Evolutionary conservation across 1,140 invertebrate genomes (phyloP).

Genomic region (Sogatella furcifera): DNA sequence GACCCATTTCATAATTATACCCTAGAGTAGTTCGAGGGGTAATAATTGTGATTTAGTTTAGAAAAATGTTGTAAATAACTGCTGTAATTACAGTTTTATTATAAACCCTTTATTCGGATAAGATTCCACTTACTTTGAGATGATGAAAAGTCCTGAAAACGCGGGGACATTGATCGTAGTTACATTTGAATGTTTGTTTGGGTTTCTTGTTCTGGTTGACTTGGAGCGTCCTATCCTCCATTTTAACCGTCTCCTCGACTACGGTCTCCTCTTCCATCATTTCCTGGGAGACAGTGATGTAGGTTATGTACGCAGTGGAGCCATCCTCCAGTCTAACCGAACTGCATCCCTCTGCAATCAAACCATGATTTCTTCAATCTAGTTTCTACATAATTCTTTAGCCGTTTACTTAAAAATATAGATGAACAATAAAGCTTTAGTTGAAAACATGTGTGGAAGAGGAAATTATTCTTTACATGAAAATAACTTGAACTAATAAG

Average conservation of each 20-base stretch:
- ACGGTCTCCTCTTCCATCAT: background rate
- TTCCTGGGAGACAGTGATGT: constrained; percentile 15
- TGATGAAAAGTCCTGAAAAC: constrained; percentile 45
- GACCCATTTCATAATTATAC: no score
- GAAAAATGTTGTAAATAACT: no score
- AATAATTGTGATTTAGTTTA: no score
- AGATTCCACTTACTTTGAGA: constrained; percentile 35
- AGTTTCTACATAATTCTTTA: no score
- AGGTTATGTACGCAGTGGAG: constrained; percentile 23
- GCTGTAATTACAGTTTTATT: background rate
- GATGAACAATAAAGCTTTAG: no score
- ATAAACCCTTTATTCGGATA: no score
- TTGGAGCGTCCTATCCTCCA: background rate
- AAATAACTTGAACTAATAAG: no score
- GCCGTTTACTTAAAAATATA: no score
- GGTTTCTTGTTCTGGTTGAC: constrained; percentile 4
- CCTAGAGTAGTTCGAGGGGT: no score
- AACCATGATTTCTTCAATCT: no score
- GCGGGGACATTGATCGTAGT: constrained; percentile 39
- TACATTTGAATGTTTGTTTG: constrained; percentile 29
- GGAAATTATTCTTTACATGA: no score
- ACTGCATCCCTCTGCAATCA: constrained; percentile 10
- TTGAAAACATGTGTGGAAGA: no score
- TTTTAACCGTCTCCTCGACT: background rate
- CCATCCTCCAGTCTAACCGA: constrained; percentile 24